Base-by-base conservation (phyloP, 2,888 invertebrate genomes). In the Empis livida region DNA sequence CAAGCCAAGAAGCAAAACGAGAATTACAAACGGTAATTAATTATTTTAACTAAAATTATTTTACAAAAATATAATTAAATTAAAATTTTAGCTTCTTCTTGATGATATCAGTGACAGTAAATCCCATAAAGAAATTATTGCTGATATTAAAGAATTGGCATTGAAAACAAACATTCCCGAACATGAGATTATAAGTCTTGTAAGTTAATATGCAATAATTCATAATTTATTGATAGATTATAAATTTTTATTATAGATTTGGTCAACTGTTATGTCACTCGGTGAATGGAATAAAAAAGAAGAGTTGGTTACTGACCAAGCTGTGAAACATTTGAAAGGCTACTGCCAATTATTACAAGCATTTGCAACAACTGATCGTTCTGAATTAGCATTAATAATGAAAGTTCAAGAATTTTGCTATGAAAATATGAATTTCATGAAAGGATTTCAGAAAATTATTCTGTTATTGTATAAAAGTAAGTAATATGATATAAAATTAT, bases 231-330 rank as follows among this genome's bases (percentile, higher is more conserved):
- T 8, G 11, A 16, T 20, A 20, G 42, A 44, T 15, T 48, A n/a
- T 17, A 13, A 17, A 14, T 39, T 31, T 46, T 35, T n/a, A 31
- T 54, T 56, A 1, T 49, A 90, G 90, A 80, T 94, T 61, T 96
- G 95, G 95, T 83, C 81, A 56, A 90, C 91, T 55, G 82, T 96
- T 59, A 96, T 96, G 95, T 82, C 84, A 46, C 84, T 89, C 61
- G 89, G 91, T 50, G 95, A 96, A 72, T 96, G 95, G 96, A 96
- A 94, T 72, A 96, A 96, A 72, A 96, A 96, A 67, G 96, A 96
- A 69, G 96, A 96, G 70, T 71, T 96, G 59, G 81, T 96, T 54
- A 91, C 94, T 44, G 95, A 95, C 64, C 96, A 96, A 72, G 94
- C 95, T 45, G 80, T 91, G 45, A 87, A 89, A 68, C 90, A 91